These are phyloP conservation scores for Phoebastria nigripes DNA, from an alignment of 2,797 vertebrate species.

Conservation along the genomic window DNA sequence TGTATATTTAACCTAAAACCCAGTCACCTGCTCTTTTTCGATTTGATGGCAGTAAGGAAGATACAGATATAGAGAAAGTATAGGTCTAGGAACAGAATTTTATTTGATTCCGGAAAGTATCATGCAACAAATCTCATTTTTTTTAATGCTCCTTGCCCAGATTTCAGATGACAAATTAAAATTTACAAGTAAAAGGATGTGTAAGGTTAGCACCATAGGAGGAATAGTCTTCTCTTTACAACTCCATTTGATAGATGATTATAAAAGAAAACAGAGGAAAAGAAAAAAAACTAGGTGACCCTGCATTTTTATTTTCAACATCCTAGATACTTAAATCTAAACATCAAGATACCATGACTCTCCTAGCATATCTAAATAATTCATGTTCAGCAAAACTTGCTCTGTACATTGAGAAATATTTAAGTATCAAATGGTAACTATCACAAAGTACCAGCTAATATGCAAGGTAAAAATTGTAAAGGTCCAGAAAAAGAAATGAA, in stretches of 20 bases:
- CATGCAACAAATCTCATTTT: not conserved
- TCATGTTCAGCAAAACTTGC: not conserved
- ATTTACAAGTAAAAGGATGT: not conserved
- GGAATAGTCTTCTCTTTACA: not conserved
- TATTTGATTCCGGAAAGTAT: slow-evolving; percentile 29
- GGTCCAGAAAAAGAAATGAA: not conserved
- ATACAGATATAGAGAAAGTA: slow-evolving; percentile 14
- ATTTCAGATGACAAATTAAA: not conserved
- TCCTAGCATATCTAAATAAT: not conserved
- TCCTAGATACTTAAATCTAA: not conserved
- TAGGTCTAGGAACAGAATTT: slow-evolving; percentile 9
- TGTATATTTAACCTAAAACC: not conserved
- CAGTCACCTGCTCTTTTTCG: not conserved
- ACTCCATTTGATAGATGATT: not conserved
- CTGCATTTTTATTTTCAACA: not conserved
- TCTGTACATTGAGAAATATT: not conserved
- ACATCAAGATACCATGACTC: not conserved
- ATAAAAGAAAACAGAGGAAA: not conserved
- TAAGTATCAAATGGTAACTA: not conserved
- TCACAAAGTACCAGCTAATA: not conserved
- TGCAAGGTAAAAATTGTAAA: not conserved
- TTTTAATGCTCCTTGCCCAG: not conserved
- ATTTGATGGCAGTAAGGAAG: not conserved
- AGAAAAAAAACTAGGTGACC: not conserved
- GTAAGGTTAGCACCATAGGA: not conserved